Evolutionary conservation across 2,113 vertebrate species (phyloP), one percentile per base, ranked within the genome.

Genomic region (Turnix velox): DNA sequence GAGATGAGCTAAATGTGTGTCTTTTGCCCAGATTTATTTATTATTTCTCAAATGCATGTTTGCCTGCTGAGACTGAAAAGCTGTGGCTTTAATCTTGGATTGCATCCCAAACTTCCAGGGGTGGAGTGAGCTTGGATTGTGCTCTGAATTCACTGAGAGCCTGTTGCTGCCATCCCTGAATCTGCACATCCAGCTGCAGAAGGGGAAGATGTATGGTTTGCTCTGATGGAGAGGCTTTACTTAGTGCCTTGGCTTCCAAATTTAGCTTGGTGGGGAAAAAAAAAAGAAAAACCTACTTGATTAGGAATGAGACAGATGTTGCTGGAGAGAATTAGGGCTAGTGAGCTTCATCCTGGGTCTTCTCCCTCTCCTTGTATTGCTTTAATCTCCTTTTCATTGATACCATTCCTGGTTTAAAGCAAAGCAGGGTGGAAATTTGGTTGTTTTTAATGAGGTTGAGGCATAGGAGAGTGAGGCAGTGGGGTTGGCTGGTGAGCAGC

Each of bases 21-120:
- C 23, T 92, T 95, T 96, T 91, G 75, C 67, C 89, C 58, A 88
- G 90, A 76, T 95, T 84, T 89, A 94, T 93, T 93, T 90, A 91
- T 94, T 94, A 84, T 49, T 61, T 78, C 83, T 94, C 79, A 87
- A 63, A 88, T 63, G 37, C 33, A 15, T 69, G 63, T 77, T 95
- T 85, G 63, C 63, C 77, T 90, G 87, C 49, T 88, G 45, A 65
- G 76, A 78, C 63, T 76, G 58, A 87, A 87, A 86, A 68, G 75
- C 55, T 58, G 30, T 55, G 37, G 27, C 49, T 24, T 84, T 88
- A 62, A 72, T 92, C 49, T 79, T 81, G 66, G 57, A 69, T 75
- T 91, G 45, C 57, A 59, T 46, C n/a, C 73, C 85, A 31, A 84
- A 62, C 3, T 76, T 85, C 22, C 37, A 80, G 62, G 81, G 82